These are phyloP conservation scores for Diplosoma virens DNA, from an alignment of 23 tunicate genomes.

Conservation along the genomic window DNA sequence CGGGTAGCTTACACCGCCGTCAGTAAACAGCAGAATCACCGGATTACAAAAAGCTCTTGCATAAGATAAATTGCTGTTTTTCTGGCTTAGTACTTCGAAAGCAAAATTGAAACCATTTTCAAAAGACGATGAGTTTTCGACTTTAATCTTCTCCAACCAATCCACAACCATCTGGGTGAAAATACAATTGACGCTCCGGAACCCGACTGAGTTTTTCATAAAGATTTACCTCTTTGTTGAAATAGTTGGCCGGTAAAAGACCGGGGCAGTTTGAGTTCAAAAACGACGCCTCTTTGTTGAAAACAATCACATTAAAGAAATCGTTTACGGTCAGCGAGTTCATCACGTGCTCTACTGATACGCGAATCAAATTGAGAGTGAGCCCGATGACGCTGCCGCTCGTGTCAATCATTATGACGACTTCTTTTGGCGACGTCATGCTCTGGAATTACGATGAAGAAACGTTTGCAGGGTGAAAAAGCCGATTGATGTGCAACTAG, in stretches of 20 bases:
- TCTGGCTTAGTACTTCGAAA: slow-evolving; percentile 16
- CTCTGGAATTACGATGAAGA: too few relatives aligned
- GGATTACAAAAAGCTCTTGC: slow-evolving; percentile 60
- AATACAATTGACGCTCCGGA: too few relatives aligned
- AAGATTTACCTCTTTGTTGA: slow-evolving; percentile 61
- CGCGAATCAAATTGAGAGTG: slow-evolving; percentile 44
- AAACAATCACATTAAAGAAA: slow-evolving; percentile 62
- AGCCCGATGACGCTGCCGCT: slow-evolving; percentile 80
- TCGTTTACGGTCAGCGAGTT: slow-evolving; percentile 65
- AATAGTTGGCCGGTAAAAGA: slow-evolving; percentile 48
- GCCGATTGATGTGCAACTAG: too few relatives aligned
- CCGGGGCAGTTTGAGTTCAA: slow-evolving; percentile 51
- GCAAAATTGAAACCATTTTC: slow-evolving; percentile 65
- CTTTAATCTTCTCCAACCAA: not conserved
- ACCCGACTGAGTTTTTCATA: too few relatives aligned
- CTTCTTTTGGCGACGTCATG: slow-evolving; percentile 73
- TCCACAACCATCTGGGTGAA: not conserved
- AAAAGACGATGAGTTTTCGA: slow-evolving; percentile 31
- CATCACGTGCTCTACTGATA: slow-evolving; percentile 50
- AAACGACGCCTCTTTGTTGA: slow-evolving; percentile 51
- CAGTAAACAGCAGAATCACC: slow-evolving; percentile 65
- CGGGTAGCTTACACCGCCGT: slow-evolving; percentile 75
- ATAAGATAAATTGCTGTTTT: not conserved
- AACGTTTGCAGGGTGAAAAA: too few relatives aligned
- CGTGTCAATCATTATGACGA: slow-evolving; percentile 64